These are phyloP conservation scores for Chrysemys picta DNA, from an alignment of 2,113 vertebrate species.

Conservation along the genomic window DNA sequence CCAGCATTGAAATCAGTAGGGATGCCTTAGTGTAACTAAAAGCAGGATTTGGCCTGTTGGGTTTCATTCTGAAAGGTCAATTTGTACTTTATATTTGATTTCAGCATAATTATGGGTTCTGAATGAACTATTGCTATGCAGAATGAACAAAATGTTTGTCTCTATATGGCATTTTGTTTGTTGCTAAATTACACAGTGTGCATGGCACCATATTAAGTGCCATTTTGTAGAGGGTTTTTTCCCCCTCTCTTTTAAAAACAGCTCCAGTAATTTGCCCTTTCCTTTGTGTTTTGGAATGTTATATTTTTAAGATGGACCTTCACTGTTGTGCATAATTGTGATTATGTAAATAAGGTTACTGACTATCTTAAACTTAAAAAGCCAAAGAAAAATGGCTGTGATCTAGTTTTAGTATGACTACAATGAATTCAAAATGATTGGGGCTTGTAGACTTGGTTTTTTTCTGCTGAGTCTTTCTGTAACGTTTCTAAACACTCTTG, in stretches of 20 bases:
- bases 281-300: slow-evolving; percentile 44
- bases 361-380: slow-evolving; percentile 56
- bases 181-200: neutral
- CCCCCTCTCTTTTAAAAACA: slow-evolving; percentile 7
- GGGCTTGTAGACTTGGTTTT: neutral
- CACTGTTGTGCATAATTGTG: slow-evolving; percentile 58
- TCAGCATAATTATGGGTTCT: neutral
- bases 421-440: slow-evolving; percentile 1
- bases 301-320: slow-evolving; percentile 52
- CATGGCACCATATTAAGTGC: neutral
- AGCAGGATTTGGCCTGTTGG: neutral
- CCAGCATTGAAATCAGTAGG: neutral
- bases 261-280: slow-evolving; percentile 4
- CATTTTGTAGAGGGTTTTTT: neutral
- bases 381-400: slow-evolving; percentile 36
- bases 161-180: neutral
- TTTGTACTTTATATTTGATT: neutral
- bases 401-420: slow-evolving; percentile 9
- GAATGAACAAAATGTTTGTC: neutral
- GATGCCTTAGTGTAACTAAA: neutral
- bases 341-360: slow-evolving; percentile 69
- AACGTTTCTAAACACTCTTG: neutral
- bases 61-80: neutral
- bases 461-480: slow-evolving; percentile 6
- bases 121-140: neutral